These are phyloP conservation scores for Holacanthella duospinosa DNA, from an alignment of 2,888 invertebrate genomes.

Conservation along the genomic window DNA sequence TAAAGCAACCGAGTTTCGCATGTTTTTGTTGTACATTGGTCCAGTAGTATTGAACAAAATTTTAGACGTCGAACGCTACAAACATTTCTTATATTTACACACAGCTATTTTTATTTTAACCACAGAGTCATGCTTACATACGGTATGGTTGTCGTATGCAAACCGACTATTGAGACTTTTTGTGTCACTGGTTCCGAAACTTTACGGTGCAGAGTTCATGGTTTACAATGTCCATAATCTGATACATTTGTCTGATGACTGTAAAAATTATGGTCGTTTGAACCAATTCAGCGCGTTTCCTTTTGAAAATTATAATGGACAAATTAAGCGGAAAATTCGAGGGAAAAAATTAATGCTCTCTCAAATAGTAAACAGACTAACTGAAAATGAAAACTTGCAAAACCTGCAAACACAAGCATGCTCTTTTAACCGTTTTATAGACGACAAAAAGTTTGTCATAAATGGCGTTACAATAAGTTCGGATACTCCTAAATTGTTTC, in stretches of 20 bases:
- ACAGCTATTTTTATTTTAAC: conserved; percentile 8
- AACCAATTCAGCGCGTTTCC: conserved; percentile 8
- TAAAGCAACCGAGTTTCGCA: conserved; percentile 19
- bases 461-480: background rate
- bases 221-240: conserved; percentile 11
- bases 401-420: background rate
- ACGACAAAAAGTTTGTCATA: background rate
- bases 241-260: conserved; percentile 5
- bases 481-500: background rate
- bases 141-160: background rate
- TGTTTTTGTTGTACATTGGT: conserved; percentile 17
- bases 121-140: background rate
- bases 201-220: background rate
- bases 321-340: background rate
- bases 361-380: conserved; percentile 4
- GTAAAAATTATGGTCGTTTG: background rate
- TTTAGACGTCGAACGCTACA: background rate
- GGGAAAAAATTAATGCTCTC: background rate
- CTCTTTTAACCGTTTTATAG: background rate
- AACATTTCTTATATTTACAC: conserved; percentile 11
- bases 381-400: background rate
- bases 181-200: background rate
- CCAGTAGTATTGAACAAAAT: conserved; percentile 12
- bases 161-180: background rate
- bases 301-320: conserved; percentile 8